A percentile compares a stretch with the other conserved stretches of the same genome.
Evolutionary conservation across 2,888 invertebrate genomes (phyloP).

Genomic region (Nomada goodeniana): DNA sequence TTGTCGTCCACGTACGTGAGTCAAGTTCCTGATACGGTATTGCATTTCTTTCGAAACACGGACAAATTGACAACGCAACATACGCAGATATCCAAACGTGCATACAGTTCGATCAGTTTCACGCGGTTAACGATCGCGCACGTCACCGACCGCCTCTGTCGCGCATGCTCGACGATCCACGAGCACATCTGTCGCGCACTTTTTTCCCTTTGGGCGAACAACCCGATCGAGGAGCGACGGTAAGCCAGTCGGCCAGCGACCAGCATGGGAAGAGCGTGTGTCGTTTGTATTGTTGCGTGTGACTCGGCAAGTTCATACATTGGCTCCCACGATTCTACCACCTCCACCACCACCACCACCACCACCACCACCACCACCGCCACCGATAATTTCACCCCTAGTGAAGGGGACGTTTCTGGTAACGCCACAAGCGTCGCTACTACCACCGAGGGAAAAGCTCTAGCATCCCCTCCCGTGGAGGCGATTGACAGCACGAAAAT

Average conservation of each 20-base stretch:
- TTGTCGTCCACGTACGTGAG: not conserved
- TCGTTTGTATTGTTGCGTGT: slow-evolving; percentile 49
- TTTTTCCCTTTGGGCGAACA: slow-evolving; percentile 42
- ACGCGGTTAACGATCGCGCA: slow-evolving; percentile 23
- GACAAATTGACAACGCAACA: slow-evolving; percentile 1
- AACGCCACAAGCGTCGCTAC: slow-evolving; percentile 24
- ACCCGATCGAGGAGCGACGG: slow-evolving; percentile 15
- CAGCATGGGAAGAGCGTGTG: slow-evolving; percentile 78
- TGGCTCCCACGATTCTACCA: slow-evolving; percentile 21
- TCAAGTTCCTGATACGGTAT: not conserved
- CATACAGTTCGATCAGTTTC: slow-evolving; percentile 12
- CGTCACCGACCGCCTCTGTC: not conserved
- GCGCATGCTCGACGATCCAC: slow-evolving; percentile 2
- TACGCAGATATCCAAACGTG: not conserved
- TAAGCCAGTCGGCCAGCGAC: slow-evolving; percentile 74
- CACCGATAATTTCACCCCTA: slow-evolving; percentile 16
- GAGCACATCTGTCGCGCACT: not conserved
- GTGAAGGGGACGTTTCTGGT: slow-evolving; percentile 14
- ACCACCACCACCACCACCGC: slow-evolving; percentile 28
- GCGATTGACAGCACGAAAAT: slow-evolving; percentile 37
- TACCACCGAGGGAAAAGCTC: slow-evolving; percentile 29
- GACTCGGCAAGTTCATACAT: slow-evolving; percentile 37
- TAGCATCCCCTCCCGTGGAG: slow-evolving; percentile 16
- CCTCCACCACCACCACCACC: slow-evolving; percentile 23
- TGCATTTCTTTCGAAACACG: not conserved